Evolutionary conservation across 53 echinoderm and acorn worm species (phyloP).

Genomic region (Henricia sp.): DNA sequence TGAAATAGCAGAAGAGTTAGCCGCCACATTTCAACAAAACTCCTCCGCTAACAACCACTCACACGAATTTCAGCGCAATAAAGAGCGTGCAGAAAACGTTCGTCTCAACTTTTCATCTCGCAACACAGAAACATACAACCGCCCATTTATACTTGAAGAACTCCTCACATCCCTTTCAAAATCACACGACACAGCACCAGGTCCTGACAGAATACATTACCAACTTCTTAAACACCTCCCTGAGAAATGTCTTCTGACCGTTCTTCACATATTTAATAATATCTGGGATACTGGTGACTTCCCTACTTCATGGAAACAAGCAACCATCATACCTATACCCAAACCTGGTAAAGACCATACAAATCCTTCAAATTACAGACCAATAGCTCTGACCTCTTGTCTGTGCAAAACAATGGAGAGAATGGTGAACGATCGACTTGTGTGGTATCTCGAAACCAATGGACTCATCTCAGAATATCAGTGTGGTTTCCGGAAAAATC

Average conservation of each 20-base stretch:
- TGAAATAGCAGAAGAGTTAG: not conserved
- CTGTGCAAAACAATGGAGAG: constrained; percentile 1
- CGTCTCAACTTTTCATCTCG: not conserved
- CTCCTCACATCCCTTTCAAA: not conserved
- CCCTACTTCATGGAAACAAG: no score
- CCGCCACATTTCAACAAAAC: not conserved
- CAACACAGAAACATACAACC: not conserved
- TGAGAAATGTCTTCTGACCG: not conserved
- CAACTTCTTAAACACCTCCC: not conserved
- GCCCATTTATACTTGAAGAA: not conserved
- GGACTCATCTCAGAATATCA: no score
- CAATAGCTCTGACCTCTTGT: not conserved
- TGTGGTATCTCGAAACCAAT: not conserved
- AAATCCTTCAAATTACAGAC: not conserved
- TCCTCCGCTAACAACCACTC: not conserved
- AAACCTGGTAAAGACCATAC: constrained; percentile 1
- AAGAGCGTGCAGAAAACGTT: not conserved
- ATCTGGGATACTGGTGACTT: not conserved
- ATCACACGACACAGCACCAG: not conserved
- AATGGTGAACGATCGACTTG: constrained; percentile 1
- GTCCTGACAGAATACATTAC: not conserved
- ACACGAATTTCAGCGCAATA: not conserved
- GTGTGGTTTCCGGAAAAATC: no score
- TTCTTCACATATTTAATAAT: no score
- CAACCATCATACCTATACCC: no score